Conservation (phyloP, 2,113 vertebrate genomes). For the Phyllostomus hastatus region DNA sequence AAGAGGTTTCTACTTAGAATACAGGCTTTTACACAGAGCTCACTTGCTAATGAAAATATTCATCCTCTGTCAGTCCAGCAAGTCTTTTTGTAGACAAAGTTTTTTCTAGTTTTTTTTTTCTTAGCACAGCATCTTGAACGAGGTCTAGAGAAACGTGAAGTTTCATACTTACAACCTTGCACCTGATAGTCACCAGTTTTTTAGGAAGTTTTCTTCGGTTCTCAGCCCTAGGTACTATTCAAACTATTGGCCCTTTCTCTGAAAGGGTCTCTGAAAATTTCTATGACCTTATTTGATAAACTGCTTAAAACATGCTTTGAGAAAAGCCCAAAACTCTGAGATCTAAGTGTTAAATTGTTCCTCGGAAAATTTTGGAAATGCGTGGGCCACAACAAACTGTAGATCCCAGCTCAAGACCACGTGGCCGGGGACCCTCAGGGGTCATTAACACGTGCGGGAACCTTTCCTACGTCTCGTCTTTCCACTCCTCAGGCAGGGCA, state of each 20-base stretch:
- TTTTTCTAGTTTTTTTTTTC: background rate
- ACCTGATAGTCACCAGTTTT: background rate
- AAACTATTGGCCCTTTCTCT: background rate
- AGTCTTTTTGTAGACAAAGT: background rate
- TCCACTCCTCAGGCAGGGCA: background rate
- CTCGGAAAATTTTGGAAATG: constrained; percentile 6
- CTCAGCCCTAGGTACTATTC: background rate
- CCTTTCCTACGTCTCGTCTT: background rate
- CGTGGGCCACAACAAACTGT: background rate
- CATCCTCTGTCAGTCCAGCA: background rate
- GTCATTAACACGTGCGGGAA: background rate
- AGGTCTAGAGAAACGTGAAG: background rate
- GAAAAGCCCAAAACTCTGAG: background rate
- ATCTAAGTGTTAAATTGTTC: background rate
- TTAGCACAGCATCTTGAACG: background rate
- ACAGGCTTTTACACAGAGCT: background rate
- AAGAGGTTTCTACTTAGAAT: background rate
- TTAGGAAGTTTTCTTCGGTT: background rate
- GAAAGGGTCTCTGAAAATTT: background rate
- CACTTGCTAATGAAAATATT: background rate
- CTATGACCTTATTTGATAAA: background rate
- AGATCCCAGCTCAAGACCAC: background rate
- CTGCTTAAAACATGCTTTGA: background rate
- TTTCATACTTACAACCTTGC: background rate
- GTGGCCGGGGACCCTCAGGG: background rate